Evolutionary conservation across 1,140 invertebrate species (phyloP), one percentile per base, ranked within the genome.

Genomic region (Brachionus paranguensis): DNA sequence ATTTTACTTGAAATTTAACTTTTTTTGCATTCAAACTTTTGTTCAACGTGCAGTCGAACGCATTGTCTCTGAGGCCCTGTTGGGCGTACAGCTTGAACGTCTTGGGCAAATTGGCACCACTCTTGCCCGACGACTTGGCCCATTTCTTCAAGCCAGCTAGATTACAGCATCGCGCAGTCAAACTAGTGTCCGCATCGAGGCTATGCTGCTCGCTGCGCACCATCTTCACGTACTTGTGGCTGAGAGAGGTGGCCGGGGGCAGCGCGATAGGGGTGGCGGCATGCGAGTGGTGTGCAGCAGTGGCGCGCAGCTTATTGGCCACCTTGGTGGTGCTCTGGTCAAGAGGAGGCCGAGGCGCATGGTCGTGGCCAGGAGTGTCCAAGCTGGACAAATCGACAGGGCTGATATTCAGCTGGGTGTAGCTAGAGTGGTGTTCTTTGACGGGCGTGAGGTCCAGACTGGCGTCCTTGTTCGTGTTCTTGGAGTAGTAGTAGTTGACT

Each of bases 1-100:
- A 74, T 45, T 74, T 74, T 17, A 74, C 47, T 43, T 74, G 70
- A 74, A 74, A 74, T 45, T 74, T 74, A 45, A 74, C 70, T 47
- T 74, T 74, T 74, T 74, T 74, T 8, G 33, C n/a, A 17, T 20
- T 74, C 8, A 24, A 17, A 24, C 33, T 74, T 43, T 74, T 74
- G 37, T 24, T 68, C 10, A 60, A 60, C 53, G 65, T 33, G 14
- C 17, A 33, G n/a, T 72, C 41, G 17, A 72, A 17, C n/a, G 41
- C n/a, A 37, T 68, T n/a, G 37, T 72, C 68, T 41, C 43, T 45
- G 3, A 20, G 24, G 4, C n/a, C n/a, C 8, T 72, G 41, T 24
- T 45, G 33, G 12, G 17, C 68, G 17, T 72, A 72, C 10, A 43
- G 1, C 7, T 72, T 43, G 33, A 41, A 72, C 37, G 29, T 20